A percentile compares a stretch with the other conserved stretches of the same genome.
These are phyloP conservation scores for Drosophila pallidifrons DNA, from an alignment of 1,140 invertebrate species.

Conservation along the genomic window DNA sequence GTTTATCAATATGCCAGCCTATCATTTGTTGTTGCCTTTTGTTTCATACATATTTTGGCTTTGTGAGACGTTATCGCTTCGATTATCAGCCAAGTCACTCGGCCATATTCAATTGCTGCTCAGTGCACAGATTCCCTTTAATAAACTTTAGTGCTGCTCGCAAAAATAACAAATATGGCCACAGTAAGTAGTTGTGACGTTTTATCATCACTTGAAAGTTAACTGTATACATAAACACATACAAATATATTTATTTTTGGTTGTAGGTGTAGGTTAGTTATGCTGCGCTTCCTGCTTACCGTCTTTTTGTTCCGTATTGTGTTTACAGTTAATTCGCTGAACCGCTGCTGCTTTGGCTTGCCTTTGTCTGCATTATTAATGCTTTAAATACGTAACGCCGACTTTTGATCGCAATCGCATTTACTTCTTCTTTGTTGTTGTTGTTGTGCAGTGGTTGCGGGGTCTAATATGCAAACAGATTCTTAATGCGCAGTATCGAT, in stretches of 20 bases:
- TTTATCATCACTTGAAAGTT: slow-evolving; percentile 12
- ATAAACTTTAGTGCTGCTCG: slow-evolving; percentile 51
- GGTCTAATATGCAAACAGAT: slow-evolving; percentile 39
- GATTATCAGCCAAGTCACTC: slow-evolving; percentile 28
- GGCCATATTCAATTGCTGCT: slow-evolving; percentile 36
- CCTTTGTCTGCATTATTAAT: slow-evolving; percentile 13
- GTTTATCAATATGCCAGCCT: slow-evolving; percentile 23
- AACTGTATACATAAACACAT: neutral
- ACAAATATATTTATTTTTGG: neutral
- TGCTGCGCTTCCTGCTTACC: slow-evolving; percentile 44
- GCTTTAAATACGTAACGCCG: neutral
- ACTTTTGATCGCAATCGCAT: slow-evolving; percentile 10
- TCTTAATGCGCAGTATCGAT: slow-evolving; percentile 58
- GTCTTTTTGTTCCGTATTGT: slow-evolving; percentile 14
- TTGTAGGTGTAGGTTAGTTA: slow-evolving; percentile 55
- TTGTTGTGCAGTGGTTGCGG: slow-evolving; percentile 2
- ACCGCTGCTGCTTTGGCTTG: neutral
- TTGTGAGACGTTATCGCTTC: slow-evolving; percentile 41
- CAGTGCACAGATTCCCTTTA: slow-evolving; percentile 53
- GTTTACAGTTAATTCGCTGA: slow-evolving; percentile 14
- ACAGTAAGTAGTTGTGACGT: slow-evolving; percentile 22
- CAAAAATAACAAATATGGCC: slow-evolving; percentile 62
- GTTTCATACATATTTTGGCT: slow-evolving; percentile 3
- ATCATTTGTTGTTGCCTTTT: neutral
- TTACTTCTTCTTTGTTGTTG: slow-evolving; percentile 12